phyloP scores from a whole-genome alignment of 2,888 invertebrate species.

The Eupithecia insigniata region DNA sequence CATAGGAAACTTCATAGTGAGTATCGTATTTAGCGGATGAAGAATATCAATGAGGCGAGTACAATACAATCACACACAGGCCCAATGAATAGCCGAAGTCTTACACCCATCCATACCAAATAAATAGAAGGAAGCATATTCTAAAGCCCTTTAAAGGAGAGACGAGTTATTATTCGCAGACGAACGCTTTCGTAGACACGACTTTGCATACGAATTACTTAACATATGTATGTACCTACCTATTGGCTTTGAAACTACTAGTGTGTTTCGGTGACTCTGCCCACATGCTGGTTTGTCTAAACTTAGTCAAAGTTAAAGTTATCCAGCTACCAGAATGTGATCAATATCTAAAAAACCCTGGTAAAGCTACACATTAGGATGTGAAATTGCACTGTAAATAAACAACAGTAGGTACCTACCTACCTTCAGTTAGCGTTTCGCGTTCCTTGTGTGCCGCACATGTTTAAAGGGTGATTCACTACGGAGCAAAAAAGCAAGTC shows the following conservation, averaged over 20 bases:
- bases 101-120: constrained; percentile 52
- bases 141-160: constrained; percentile 30
- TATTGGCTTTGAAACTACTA: neutral
- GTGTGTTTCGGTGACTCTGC: constrained; percentile 2
- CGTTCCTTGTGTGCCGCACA: constrained; percentile 69
- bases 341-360: neutral
- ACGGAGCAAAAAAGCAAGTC: constrained; percentile 69
- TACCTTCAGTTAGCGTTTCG: constrained; percentile 52
- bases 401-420: constrained; percentile 42
- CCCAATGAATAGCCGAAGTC: constrained; percentile 25
- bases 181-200: constrained; percentile 17
- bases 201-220: constrained; percentile 24
- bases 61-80: constrained; percentile 46
- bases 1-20: neutral
- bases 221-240: too few species aligned
- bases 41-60: constrained; percentile 70
- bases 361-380: constrained; percentile 29
- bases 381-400: constrained; percentile 41
- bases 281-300: neutral
- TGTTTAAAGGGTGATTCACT: constrained; percentile 76
- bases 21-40: constrained; percentile 49
- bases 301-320: neutral
- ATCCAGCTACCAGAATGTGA: neutral
- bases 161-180: constrained; percentile 24
- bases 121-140: constrained; percentile 43